Percentiles rank a stretch among this genome's conserved stretches.
These are phyloP conservation scores for Plusia festucae DNA, from an alignment of 2,888 invertebrate genomes.

Conservation along the genomic window DNA sequence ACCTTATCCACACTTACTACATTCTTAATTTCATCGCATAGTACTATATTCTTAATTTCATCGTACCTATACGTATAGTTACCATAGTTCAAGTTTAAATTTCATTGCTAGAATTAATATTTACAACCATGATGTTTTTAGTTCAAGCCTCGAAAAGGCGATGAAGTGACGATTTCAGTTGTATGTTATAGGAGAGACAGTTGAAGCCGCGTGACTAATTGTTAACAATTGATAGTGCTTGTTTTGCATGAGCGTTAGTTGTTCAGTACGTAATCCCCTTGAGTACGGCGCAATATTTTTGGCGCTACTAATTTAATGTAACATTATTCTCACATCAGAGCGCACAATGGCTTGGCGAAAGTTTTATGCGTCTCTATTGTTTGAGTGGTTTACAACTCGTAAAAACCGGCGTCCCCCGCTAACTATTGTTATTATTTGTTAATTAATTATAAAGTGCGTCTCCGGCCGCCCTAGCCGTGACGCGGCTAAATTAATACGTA, in stretches of 20 bases:
- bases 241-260: slow-evolving; percentile 24
- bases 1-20: slow-evolving; percentile 33
- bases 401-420: slow-evolving; percentile 62
- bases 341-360: slow-evolving; percentile 53
- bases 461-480: slow-evolving; percentile 50
- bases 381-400: slow-evolving; percentile 50
- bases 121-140: too few relatives aligned
- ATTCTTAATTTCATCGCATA: too few relatives aligned
- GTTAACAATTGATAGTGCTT: slow-evolving; percentile 1
- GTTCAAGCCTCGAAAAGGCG: too few relatives aligned
- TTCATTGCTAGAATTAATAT: too few relatives aligned
- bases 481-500: slow-evolving; percentile 33
- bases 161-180: slow-evolving; percentile 3
- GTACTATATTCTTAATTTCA: too few relatives aligned
- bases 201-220: not conserved
- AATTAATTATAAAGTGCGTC: slow-evolving; percentile 67
- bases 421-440: slow-evolving; percentile 69
- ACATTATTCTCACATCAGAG: slow-evolving; percentile 60
- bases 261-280: slow-evolving; percentile 22
- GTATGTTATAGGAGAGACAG: slow-evolving; percentile 3
- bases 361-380: slow-evolving; percentile 62
- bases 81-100: too few relatives aligned
- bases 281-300: slow-evolving; percentile 48
- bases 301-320: slow-evolving; percentile 47
- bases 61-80: too few relatives aligned